Evolutionary conservation across 1,140 invertebrate genomes (phyloP).

Genomic region (Plodia interpunctella): DNA sequence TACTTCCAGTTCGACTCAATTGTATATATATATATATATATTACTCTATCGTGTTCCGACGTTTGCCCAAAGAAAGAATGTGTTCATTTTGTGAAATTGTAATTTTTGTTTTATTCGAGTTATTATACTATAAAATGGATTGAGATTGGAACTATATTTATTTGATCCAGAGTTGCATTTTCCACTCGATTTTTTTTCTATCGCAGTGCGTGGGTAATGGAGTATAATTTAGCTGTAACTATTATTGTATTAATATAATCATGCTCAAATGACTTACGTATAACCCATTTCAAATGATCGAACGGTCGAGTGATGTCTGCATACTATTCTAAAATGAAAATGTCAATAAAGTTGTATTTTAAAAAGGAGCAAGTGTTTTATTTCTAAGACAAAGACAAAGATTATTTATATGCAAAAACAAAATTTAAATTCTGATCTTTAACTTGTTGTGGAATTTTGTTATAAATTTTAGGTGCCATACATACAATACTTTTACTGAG

Average conservation of each 20-base stretch:
- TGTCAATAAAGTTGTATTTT: conserved; percentile 76
- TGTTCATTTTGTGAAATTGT: conserved; percentile 66
- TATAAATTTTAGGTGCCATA: too few relatives aligned
- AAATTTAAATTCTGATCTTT: too few relatives aligned
- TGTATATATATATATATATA: conserved; percentile 57
- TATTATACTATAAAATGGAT: conserved; percentile 36
- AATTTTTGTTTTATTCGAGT: conserved; percentile 31
- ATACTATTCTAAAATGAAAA: conserved; percentile 73
- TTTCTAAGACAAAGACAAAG: too few relatives aligned
- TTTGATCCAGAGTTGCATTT: conserved; percentile 69
- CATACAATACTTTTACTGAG: too few relatives aligned
- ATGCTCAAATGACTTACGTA: conserved; percentile 56
- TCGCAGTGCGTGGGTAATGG: conserved; percentile 8
- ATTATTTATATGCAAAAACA: too few relatives aligned
- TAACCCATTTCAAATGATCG: conserved; percentile 51
- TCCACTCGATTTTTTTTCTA: conserved; percentile 39
- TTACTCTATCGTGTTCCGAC: conserved; percentile 35
- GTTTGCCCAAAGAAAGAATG: conserved; percentile 68
- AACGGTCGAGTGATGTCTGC: conserved; percentile 69
- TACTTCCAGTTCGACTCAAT: conserved; percentile 17
- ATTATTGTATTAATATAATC: conserved; percentile 34
- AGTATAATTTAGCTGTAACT: conserved; percentile 32
- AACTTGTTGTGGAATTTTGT: too few relatives aligned
- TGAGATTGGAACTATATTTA: conserved; percentile 67
- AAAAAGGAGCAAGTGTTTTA: conserved; percentile 44